Evolutionary conservation across 2,113 vertebrate genomes (phyloP).

Genomic region (Azemiops feae): DNA sequence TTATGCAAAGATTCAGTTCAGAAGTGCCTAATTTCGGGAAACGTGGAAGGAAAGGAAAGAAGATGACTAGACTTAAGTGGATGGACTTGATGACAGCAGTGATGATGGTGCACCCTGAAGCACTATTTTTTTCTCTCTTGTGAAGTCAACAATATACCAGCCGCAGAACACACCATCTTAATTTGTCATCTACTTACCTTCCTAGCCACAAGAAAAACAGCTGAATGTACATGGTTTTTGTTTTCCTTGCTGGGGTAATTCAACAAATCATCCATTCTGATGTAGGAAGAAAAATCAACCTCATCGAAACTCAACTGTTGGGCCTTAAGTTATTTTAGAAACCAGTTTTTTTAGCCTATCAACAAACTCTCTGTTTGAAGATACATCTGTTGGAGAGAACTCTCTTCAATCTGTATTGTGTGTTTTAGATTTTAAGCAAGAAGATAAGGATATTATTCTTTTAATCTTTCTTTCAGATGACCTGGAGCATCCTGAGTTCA

Average conservation of each 20-base stretch:
- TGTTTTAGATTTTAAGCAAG: not conserved
- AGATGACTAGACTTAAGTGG: not conserved
- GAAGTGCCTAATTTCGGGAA: not conserved
- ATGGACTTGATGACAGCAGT: not conserved
- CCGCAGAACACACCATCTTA: not conserved
- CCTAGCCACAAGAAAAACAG: not conserved
- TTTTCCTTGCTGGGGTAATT: not conserved
- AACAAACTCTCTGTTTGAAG: not conserved
- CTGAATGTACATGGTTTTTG: not conserved
- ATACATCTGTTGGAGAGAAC: not conserved
- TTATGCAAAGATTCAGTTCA: not conserved
- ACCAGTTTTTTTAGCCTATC: not conserved
- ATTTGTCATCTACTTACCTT: not conserved
- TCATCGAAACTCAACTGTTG: too few relatives aligned
- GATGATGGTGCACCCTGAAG: not conserved
- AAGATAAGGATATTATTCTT: not conserved
- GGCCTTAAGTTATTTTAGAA: not conserved
- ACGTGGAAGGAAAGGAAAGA: not conserved
- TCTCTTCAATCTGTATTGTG: not conserved
- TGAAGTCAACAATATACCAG: too few relatives aligned
- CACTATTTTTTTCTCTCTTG: not conserved
- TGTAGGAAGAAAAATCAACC: not conserved
- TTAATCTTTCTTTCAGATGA: not conserved
- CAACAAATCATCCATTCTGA: not conserved
- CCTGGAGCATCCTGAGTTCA: not conserved